A percentile compares a stretch with the other conserved stretches of the same genome.
Conservation (phyloP, 2,888 invertebrate species). For the Patella caerulea region DNA sequence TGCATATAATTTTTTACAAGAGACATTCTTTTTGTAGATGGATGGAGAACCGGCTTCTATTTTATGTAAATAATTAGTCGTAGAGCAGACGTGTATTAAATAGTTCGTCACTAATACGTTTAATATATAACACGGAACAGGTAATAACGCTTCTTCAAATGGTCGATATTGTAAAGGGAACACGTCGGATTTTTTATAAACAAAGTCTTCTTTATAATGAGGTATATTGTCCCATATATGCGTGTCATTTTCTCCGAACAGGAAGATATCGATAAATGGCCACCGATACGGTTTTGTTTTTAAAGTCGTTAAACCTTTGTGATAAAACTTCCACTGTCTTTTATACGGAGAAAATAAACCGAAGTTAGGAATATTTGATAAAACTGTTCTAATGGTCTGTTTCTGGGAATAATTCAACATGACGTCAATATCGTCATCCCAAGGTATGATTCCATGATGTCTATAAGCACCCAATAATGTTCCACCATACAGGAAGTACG, state of each 20-base stretch:
- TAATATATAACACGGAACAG: conserved; percentile 36
- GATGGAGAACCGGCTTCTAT: conserved; percentile 22
- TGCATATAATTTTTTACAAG: conserved; percentile 34
- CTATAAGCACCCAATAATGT: conserved; percentile 50
- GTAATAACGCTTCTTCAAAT: conserved; percentile 35
- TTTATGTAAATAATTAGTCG: conserved; percentile 37
- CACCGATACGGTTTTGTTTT: conserved; percentile 44
- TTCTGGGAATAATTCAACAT: conserved; percentile 39
- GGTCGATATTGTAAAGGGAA: conserved; percentile 38
- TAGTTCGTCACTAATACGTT: conserved; percentile 22
- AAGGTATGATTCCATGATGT: conserved; percentile 51
- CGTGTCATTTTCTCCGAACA: conserved; percentile 50
- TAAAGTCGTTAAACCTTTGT: conserved; percentile 33
- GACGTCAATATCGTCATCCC: conserved; percentile 59
- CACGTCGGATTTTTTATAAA: conserved; percentile 28
- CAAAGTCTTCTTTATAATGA: conserved; percentile 25
- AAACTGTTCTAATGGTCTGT: conserved; percentile 20
- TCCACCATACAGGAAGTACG: conserved; percentile 50
- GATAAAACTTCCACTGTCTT: conserved; percentile 53
- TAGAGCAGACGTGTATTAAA: conserved; percentile 28
- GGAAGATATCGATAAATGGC: conserved; percentile 61
- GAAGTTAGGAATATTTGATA: conserved; percentile 35
- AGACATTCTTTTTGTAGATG: conserved; percentile 19
- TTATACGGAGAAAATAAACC: conserved; percentile 30
- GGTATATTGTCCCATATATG: conserved; percentile 45